Percentiles rank a stretch among this genome's conserved stretches.
phyloP scores from a whole-genome alignment of 1,140 invertebrate genomes.

The Vanessa tameamea region DNA sequence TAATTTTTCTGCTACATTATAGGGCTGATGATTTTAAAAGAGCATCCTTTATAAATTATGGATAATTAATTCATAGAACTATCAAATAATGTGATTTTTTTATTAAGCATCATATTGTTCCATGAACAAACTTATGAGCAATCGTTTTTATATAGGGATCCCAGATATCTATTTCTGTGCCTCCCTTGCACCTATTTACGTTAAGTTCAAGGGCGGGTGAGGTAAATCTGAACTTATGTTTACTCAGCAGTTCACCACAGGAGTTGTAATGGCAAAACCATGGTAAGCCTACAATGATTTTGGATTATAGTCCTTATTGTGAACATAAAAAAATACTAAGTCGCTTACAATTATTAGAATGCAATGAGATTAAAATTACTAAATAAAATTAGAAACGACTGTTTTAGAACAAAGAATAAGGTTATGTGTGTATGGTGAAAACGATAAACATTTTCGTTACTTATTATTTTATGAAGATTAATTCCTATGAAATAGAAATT shows the following conservation, averaged over 20 bases:
- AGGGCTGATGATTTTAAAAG: neutral
- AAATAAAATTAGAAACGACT: too few species aligned
- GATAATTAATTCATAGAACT: too few species aligned
- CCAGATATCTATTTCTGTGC: slow-evolving; percentile 28
- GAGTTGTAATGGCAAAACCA: slow-evolving; percentile 11
- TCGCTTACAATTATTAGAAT: too few species aligned
- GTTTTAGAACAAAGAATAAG: too few species aligned
- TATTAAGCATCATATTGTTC: too few species aligned
- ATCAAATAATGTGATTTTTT: too few species aligned
- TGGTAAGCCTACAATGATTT: neutral
- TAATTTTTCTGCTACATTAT: too few species aligned
- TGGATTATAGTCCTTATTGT: neutral
- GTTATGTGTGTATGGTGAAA: too few species aligned
- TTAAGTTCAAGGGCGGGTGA: slow-evolving; percentile 38
- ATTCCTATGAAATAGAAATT: too few species aligned
- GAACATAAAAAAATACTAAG: neutral
- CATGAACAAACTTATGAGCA: neutral
- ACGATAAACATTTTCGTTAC: too few species aligned
- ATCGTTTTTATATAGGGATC: slow-evolving; percentile 8
- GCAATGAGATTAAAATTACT: too few species aligned
- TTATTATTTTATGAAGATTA: too few species aligned
- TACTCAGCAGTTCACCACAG: slow-evolving; percentile 22
- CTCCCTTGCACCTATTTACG: slow-evolving; percentile 35
- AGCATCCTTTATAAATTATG: neutral
- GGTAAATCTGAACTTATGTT: slow-evolving; percentile 29